Base-by-base conservation (phyloP, 2,113 vertebrate genomes). In the Bolborhynchus lineola region DNA sequence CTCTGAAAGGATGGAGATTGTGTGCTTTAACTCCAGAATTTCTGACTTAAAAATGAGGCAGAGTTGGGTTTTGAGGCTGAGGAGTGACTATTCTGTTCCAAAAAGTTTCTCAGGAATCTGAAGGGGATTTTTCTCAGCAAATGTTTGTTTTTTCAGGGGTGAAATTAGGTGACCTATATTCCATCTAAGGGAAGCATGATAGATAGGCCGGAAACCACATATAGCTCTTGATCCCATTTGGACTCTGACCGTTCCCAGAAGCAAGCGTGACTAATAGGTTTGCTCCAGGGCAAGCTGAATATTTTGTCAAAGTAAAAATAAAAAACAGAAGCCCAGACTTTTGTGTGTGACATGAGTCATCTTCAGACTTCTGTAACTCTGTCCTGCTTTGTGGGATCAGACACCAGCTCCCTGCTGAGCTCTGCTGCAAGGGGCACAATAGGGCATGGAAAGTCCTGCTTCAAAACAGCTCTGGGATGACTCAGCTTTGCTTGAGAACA, bases 121-220 rank as follows among this genome's bases (percentile, higher is more conserved):
- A 57, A 44, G 52, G 19, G 52, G 88, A 64, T 87, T 94, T 89
- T 89, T 72, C 88, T 69, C 77, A 93, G 82, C 47, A 78, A 86
- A 86, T 65, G 59, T 87, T 90, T 72, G 41, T 91, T 95, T 82
- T 65, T 69, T n/a, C 16, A 17, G 84, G 90, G 95, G n/a, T 92
- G 95, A 59, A 94, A 93, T 92, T 90, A 39, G 94, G 85, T 95
- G 95, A 89, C 95, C 96, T 95, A 77, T 93, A 96, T 96, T 95
- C 85, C 75, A 13, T 74, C 42, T 6, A 31, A 82, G 71, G 77
- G 88, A 39, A 28, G 82, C 21, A 17, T 65, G 91, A 71, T 39
- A 88, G 88, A 91, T 82, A 42, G 93, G 57, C 55, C 92, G 94
- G 81, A 96, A 97, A 95, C 92, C 91, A 57, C 95, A 91, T 92